A percentile compares a stretch with the other conserved stretches of the same genome.
Conservation (phyloP, 1,140 invertebrate species). For the Heterodera schachtii region DNA sequence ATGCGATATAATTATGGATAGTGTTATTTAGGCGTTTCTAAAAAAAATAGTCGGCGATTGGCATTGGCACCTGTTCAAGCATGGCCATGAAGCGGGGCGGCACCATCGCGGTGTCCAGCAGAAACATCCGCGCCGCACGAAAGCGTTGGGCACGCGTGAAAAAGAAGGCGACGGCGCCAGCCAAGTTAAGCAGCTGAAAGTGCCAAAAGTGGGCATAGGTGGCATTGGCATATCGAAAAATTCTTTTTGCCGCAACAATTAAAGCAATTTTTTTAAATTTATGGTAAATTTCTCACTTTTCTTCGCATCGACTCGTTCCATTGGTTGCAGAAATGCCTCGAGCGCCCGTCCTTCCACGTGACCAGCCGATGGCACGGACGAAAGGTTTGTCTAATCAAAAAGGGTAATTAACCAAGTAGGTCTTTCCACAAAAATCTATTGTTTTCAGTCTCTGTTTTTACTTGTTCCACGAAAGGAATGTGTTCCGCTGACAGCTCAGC, state of each 20-base stretch:
- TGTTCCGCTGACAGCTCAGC: slow-evolving; percentile 40
- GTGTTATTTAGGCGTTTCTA: too few species aligned
- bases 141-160: slow-evolving; percentile 79
- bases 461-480: slow-evolving; percentile 42
- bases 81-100: slow-evolving; percentile 56
- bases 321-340: slow-evolving; percentile 77
- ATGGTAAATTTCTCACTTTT: slow-evolving; percentile 69
- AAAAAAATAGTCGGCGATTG: too few species aligned
- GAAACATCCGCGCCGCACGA: slow-evolving; percentile 72
- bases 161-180: slow-evolving; percentile 75
- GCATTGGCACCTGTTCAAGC: slow-evolving; percentile 46
- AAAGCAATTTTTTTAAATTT: slow-evolving; percentile 14
- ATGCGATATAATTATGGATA: too few species aligned
- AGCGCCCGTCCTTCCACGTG: slow-evolving; percentile 90
- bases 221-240: too few species aligned
- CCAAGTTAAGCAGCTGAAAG: slow-evolving; percentile 71
- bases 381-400: slow-evolving; percentile 72
- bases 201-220: too few species aligned
- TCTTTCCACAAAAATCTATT: slow-evolving; percentile 12
- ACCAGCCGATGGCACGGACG: slow-evolving; percentile 88
- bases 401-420: slow-evolving; percentile 3
- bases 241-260: too few species aligned
- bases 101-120: slow-evolving; percentile 81
- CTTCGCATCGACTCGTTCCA: slow-evolving; percentile 83
- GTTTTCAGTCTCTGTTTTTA: not conserved